phyloP scores from a whole-genome alignment of 2,113 vertebrate genomes.

The Neogobius melanostomus region DNA sequence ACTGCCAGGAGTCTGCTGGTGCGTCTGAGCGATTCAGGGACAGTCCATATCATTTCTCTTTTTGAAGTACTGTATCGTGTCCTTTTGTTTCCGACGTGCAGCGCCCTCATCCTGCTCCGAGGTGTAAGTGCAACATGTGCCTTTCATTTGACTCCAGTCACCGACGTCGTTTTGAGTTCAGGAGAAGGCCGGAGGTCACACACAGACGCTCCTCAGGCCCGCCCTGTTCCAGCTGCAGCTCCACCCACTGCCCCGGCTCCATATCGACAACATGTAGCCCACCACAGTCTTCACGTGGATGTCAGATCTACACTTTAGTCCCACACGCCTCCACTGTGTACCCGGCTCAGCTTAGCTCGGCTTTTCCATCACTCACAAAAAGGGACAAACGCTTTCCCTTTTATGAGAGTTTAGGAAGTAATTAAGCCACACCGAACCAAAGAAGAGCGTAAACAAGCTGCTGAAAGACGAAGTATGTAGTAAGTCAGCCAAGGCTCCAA shows the following conservation, averaged over 20 bases:
- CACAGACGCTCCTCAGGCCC: background rate
- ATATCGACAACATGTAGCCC: too few relatives aligned
- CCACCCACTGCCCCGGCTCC: background rate
- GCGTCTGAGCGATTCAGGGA: slow-evolving; percentile 1
- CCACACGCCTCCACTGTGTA: too few relatives aligned
- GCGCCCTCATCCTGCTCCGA: slow-evolving; percentile 3
- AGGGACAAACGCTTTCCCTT: too few relatives aligned
- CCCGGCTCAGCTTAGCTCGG: too few relatives aligned
- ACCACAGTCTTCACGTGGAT: too few relatives aligned
- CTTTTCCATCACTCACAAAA: too few relatives aligned
- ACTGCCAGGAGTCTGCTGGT: background rate
- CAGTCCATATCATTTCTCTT: slow-evolving; percentile 5
- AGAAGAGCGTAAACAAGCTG: too few relatives aligned
- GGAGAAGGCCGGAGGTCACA: background rate
- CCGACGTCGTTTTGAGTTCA: background rate
- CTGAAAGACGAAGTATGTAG: too few relatives aligned
- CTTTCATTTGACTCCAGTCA: slow-evolving; percentile 2
- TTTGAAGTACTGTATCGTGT: slow-evolving; percentile 22
- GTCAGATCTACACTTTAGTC: too few relatives aligned
- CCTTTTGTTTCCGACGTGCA: slow-evolving; percentile 6
- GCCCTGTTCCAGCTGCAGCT: background rate
- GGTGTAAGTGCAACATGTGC: slow-evolving; percentile 8
- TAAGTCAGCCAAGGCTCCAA: too few relatives aligned
- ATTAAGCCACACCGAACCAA: too few relatives aligned
- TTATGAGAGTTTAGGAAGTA: too few relatives aligned